Evolutionary conservation across 2,113 vertebrate genomes (phyloP).

Genomic region (Coturnix japonica): DNA sequence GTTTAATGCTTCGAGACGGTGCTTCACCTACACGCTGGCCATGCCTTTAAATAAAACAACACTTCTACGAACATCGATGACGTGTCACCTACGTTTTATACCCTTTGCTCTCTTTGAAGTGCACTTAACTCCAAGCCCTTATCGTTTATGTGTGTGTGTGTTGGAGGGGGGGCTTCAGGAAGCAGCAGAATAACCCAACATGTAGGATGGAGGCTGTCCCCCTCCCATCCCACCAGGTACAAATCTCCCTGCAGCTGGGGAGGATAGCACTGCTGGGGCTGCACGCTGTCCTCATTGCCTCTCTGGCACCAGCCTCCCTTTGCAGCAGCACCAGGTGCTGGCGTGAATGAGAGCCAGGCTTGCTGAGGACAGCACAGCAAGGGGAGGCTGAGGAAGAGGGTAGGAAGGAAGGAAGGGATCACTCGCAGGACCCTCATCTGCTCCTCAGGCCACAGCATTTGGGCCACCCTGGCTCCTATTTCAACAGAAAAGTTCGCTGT

Average conservation of each 20-base stretch:
- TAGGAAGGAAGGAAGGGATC: background rate
- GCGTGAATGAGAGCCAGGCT: rapidly evolving
- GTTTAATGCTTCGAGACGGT: background rate
- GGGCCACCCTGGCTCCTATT: background rate
- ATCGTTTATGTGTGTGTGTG: background rate
- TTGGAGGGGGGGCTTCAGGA: background rate
- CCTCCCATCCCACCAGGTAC: background rate
- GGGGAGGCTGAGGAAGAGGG: background rate
- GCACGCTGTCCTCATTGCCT: background rate
- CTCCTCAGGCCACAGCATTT: background rate
- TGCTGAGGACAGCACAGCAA: background rate
- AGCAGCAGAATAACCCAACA: background rate
- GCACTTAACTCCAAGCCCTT: background rate
- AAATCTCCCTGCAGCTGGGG: background rate
- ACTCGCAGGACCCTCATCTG: background rate
- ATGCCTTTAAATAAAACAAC: constrained; percentile 9
- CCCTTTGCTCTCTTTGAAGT: background rate
- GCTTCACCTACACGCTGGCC: background rate
- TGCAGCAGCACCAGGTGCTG: background rate
- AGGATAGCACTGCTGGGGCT: background rate
- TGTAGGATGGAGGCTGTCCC: background rate
- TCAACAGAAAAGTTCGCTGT: background rate
- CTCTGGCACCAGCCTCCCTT: background rate
- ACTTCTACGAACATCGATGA: background rate
- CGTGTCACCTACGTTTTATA: background rate